These are phyloP conservation scores for Ophraella communa DNA, from an alignment of 2,888 invertebrate species.

Conservation along the genomic window DNA sequence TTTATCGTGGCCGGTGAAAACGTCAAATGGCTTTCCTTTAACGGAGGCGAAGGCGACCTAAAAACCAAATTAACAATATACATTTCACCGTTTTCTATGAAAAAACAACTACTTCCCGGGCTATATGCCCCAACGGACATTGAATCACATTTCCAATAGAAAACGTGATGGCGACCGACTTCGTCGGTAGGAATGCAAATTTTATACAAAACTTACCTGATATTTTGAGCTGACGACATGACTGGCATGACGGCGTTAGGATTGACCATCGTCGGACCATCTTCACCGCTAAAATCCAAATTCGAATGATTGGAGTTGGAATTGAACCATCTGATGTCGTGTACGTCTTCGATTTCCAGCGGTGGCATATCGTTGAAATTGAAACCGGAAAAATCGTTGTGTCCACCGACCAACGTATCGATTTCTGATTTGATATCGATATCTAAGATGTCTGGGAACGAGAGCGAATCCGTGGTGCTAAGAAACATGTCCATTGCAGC, in stretches of 20 bases:
- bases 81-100: too few relatives aligned
- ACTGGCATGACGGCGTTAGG: constrained; percentile 90
- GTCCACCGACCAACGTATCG: constrained; percentile 78
- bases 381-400: constrained; percentile 69
- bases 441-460: constrained; percentile 89
- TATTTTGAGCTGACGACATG: constrained; percentile 62
- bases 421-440: constrained; percentile 88
- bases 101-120: too few relatives aligned
- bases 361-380: constrained; percentile 70
- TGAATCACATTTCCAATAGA: too few relatives aligned
- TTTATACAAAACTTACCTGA: constrained; percentile 55
- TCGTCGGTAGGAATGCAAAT: too few relatives aligned
- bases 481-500: constrained; percentile 64
- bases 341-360: constrained; percentile 72
- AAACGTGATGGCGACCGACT: too few relatives aligned
- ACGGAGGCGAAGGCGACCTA: constrained; percentile 66
- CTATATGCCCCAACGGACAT: too few relatives aligned
- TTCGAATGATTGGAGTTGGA: constrained; percentile 64
- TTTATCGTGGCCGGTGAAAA: constrained; percentile 76
- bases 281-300: constrained; percentile 70
- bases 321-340: constrained; percentile 64
- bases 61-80: too few relatives aligned
- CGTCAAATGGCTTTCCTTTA: constrained; percentile 74
- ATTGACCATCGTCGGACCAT: constrained; percentile 80
- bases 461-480: constrained; percentile 64